Base-by-base conservation (phyloP, 2,797 vertebrate species). In the Sternarchorhynchus goeldii region DNA sequence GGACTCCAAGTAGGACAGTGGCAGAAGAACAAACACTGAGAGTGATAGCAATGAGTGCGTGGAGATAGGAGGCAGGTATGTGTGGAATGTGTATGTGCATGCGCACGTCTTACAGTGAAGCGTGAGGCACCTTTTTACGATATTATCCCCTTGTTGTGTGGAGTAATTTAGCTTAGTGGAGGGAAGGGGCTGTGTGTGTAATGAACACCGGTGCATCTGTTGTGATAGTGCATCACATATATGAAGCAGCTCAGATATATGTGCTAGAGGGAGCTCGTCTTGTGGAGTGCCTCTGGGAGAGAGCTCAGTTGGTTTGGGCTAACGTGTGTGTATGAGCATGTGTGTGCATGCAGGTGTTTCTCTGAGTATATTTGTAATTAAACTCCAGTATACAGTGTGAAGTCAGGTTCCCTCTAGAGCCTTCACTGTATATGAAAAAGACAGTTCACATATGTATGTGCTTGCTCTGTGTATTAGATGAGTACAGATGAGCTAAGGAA, bases 131-230 rank as follows among this genome's bases (percentile, higher is more conserved):
- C 85, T 88, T 88, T 88, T 88, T 88, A 85, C 85, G 88, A 91
- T 90, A 81, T 82, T 84, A 91, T 90, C 84, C 84, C 78, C 87
- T 76, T 88, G 87, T 90, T 86, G 85, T 89, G 80, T 71, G 76
- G 81, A 84, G 86, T 90, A 90, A 90, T 91, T 90, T 90, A 88
- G 84, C 91, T 90, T 5, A 18, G 21, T 36, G 56, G 31, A 10
- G 12, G 41, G 6, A 7, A 2, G 45, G 12, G 45, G 8, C 2
- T 12, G 8, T 50, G 45, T 14, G 45, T 10, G 45, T 7, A 8
- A 10, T 36, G 4, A 45, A 45, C 41, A 7, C 41, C 10, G 5
- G 73, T 63, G 73, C 71, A 68, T 64, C 75, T 60, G 39, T 60
- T 14, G 7, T 12, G 10, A 59, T 36, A 60, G 62, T 56, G 68